Conservation (phyloP, 2,797 vertebrate genomes). For the Rachycentron canadum region DNA sequence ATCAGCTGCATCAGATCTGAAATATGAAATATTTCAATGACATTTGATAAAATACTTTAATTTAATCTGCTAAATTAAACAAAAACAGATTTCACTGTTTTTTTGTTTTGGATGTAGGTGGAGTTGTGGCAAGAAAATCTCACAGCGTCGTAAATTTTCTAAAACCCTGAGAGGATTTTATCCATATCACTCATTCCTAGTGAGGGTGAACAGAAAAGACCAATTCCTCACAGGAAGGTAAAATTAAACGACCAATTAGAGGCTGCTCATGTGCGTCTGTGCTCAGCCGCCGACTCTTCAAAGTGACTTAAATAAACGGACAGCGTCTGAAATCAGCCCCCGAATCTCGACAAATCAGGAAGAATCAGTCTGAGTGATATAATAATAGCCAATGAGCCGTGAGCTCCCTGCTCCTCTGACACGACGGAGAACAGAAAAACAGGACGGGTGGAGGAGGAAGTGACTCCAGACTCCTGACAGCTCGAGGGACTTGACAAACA, state of each 20-base stretch:
- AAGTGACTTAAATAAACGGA: background rate
- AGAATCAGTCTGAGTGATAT: background rate
- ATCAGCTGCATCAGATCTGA: too few species aligned
- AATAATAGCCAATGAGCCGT: background rate
- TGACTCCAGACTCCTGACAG: slow-evolving; percentile 49
- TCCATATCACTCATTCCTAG: background rate
- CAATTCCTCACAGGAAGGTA: background rate
- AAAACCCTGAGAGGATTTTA: too few species aligned
- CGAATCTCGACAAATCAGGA: background rate
- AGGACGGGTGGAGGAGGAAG: slow-evolving; percentile 67
- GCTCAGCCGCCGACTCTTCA: background rate
- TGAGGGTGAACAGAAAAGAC: background rate
- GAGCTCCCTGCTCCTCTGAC: slow-evolving; percentile 37
- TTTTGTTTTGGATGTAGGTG: too few species aligned
- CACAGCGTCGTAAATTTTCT: too few species aligned
- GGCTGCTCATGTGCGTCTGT: background rate
- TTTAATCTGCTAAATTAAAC: too few species aligned
- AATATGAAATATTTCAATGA: too few species aligned
- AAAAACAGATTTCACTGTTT: too few species aligned
- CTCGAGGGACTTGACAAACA: slow-evolving; percentile 60
- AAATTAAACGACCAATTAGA: background rate
- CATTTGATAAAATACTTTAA: too few species aligned
- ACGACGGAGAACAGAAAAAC: slow-evolving; percentile 60
- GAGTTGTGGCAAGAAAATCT: too few species aligned
- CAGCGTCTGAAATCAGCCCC: background rate